phyloP scores from a whole-genome alignment of 1,140 invertebrate genomes.

The Drosophila orosa region DNA sequence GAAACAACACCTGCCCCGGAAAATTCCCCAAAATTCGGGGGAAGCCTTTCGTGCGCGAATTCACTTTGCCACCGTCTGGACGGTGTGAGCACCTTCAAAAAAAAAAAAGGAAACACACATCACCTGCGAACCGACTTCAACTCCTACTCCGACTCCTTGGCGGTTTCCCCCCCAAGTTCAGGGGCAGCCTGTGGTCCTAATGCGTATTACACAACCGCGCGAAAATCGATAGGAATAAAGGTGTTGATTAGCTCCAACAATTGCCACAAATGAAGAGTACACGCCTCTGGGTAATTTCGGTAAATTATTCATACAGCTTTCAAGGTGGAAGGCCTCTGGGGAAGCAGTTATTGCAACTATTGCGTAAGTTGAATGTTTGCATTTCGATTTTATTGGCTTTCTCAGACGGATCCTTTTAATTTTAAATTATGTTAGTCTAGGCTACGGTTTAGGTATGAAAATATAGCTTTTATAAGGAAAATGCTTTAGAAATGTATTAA shows the following conservation, averaged over 20 bases:
- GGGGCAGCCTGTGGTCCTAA: constrained; percentile 48
- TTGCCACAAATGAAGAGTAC: constrained; percentile 17
- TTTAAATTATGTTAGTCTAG: no score
- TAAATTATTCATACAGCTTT: constrained; percentile 45
- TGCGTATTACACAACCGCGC: constrained; percentile 59
- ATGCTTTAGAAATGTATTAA: no score
- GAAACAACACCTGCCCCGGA: constrained; percentile 14
- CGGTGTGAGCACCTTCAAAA: constrained; percentile 18
- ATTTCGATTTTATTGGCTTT: neutral
- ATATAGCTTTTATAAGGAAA: no score
- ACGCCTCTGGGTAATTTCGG: constrained; percentile 16
- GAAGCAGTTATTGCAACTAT: constrained; percentile 7
- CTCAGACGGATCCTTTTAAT: neutral
- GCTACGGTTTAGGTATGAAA: neutral
- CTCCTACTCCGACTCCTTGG: constrained; percentile 1
- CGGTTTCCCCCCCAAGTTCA: constrained; percentile 58
- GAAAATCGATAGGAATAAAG: constrained; percentile 68
- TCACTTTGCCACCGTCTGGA: constrained; percentile 48
- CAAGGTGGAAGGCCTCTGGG: constrained; percentile 1
- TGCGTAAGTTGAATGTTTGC: constrained; percentile 21
- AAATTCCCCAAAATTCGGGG: neutral
- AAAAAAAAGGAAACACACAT: constrained; percentile 6
- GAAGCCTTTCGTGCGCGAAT: constrained; percentile 52
- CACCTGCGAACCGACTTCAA: constrained; percentile 4
- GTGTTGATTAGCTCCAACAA: constrained; percentile 45